Percentiles rank a stretch among this genome's conserved stretches.
Evolutionary conservation across 2,113 vertebrate species (phyloP).

Genomic region (Pelmatolapia mariae): DNA sequence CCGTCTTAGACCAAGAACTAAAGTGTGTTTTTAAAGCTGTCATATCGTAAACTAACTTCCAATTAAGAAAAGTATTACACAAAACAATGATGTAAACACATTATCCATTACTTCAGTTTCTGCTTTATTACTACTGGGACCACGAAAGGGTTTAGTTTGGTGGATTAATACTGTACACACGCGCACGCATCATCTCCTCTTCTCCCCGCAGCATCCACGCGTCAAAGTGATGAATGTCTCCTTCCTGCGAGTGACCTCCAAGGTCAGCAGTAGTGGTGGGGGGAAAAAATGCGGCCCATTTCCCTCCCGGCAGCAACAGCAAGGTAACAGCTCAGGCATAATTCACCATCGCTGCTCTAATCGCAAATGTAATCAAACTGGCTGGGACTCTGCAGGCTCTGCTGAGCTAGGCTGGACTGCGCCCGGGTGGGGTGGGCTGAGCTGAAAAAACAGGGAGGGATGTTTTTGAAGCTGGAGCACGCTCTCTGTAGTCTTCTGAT

Average conservation of each 20-base stretch:
- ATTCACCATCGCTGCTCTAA: conserved; percentile 49
- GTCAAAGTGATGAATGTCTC: conserved; percentile 63
- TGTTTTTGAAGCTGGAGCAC: neutral
- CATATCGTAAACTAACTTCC: neutral
- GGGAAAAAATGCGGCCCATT: conserved; percentile 10
- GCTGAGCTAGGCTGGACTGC: neutral
- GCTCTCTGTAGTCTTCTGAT: neutral
- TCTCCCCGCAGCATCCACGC: conserved; percentile 37
- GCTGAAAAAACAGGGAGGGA: neutral
- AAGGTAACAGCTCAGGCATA: conserved; percentile 45
- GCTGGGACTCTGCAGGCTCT: conserved; percentile 15
- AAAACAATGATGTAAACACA: neutral
- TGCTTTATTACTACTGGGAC: conserved; percentile 9
- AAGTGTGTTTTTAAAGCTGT: neutral
- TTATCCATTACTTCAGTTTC: neutral
- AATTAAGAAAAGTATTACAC: neutral
- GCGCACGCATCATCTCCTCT: neutral
- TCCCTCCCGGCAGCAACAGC: conserved; percentile 18
- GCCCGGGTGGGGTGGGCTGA: neutral
- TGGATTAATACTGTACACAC: conserved; percentile 18
- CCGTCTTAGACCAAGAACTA: neutral
- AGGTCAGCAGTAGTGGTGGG: conserved; percentile 57
- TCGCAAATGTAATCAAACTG: conserved; percentile 65
- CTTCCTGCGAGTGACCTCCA: conserved; percentile 57
- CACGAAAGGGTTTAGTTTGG: neutral